phyloP scores from a whole-genome alignment of 2,888 invertebrate genomes.

The Leptinotarsa peninsularis region DNA sequence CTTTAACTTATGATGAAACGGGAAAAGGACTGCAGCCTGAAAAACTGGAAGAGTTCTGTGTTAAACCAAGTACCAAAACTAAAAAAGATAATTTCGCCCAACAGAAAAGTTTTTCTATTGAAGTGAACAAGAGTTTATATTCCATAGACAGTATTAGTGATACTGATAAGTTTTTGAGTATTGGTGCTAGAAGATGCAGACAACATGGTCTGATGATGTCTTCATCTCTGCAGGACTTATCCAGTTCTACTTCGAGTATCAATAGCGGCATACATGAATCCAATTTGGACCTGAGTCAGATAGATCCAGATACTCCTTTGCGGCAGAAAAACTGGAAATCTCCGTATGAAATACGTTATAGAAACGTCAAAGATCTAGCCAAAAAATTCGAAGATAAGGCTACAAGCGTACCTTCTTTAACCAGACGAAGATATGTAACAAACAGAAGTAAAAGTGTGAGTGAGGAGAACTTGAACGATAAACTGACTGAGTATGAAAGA shows the following conservation, averaged over 20 bases:
- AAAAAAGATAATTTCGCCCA: constrained; percentile 58
- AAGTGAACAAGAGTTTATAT: constrained; percentile 55
- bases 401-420: constrained; percentile 60
- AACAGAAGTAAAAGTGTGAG: constrained; percentile 60
- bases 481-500: constrained; percentile 63
- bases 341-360: constrained; percentile 76
- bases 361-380: constrained; percentile 72
- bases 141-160: constrained; percentile 56
- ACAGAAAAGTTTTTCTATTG: constrained; percentile 62
- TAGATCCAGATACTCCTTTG: constrained; percentile 58
- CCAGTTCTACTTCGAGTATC: constrained; percentile 65
- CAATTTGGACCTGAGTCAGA: constrained; percentile 63
- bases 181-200: constrained; percentile 54
- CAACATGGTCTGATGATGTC: constrained; percentile 56
- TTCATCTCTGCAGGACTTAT: constrained; percentile 63
- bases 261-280: constrained; percentile 64
- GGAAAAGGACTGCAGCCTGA: constrained; percentile 58
- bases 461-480: constrained; percentile 58
- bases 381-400: constrained; percentile 74
- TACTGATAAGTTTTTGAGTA: constrained; percentile 59
- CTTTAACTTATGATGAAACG: constrained; percentile 63
- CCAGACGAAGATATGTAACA: constrained; percentile 48
- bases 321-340: constrained; percentile 75
- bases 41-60: constrained; percentile 51
- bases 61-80: constrained; percentile 49